Evolutionary conservation across 2,113 vertebrate species (phyloP), one percentile per base, ranked within the genome.

Genomic region (Megaleporinus macrocephalus): DNA sequence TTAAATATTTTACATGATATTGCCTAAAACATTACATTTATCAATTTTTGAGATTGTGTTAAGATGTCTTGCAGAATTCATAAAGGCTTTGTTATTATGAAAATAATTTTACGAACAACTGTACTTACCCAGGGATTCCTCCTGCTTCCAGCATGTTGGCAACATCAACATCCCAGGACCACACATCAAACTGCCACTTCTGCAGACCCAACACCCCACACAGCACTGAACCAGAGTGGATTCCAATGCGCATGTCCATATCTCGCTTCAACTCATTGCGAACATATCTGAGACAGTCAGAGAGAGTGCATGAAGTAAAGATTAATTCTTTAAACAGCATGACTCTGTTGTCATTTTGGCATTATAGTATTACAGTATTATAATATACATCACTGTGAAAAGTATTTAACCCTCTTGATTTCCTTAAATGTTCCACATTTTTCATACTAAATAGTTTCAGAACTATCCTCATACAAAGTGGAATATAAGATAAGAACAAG

Each of bases 131-230:
- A 63, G 93, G 91, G 70, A 93, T 86, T 1, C 93, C 93, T 2
- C 91, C 92, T 0, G 92, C 91, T 79, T 94, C 93, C 44, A 94
- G 83, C 91, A 91, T 93, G 88, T 93, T 93, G 70, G 93, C 93
- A 0, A 95, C 91, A 83, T 89, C 85, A 5, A 94, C 92, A 2
- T 94, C 94, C 93, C 92, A 92, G 76, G 93, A 94, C 93, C 93
- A 94, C 33, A 94, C 94, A 5, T 95, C 93, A 89, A 93, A 95
- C 88, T 94, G 93, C 93, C 93, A 94, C 83, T 95, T 95, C 89
- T 93, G 93, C 57, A 95, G 88, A 3, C 94, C 93, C 65, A 94
- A 90, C 44, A 94, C 94, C 2, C 93, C 94, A 66, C 94, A 94
- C 5, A 94, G 90, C 69, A 94, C 92, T 0, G 93, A 93, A n/a